Conservation (phyloP, 2,797 vertebrate genomes). For the Catamblyrhynchus diadema region DNA sequence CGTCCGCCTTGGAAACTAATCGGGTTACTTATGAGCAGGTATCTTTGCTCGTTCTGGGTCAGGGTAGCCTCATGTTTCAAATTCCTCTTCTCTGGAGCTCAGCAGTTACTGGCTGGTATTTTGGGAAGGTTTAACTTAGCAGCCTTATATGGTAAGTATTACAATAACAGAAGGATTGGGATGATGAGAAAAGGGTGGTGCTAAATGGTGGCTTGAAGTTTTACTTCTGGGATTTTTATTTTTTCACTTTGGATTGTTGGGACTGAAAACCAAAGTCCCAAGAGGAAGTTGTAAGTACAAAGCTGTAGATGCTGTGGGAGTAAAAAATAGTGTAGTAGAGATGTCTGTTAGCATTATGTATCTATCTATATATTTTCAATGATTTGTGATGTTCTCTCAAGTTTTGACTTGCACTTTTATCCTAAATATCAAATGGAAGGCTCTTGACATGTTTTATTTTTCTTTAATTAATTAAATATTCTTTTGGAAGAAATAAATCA, state of each 20-base stretch:
- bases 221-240: not conserved
- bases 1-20: not conserved
- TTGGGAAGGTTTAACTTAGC: not conserved
- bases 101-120: not conserved
- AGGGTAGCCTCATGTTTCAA: not conserved
- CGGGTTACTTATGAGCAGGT: not conserved
- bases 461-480: not conserved
- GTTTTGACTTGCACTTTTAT: not conserved
- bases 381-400: not conserved
- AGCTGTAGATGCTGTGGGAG: not conserved
- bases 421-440: not conserved
- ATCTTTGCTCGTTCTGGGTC: not conserved
- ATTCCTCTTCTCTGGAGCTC: not conserved
- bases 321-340: not conserved
- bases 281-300: not conserved
- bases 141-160: not conserved
- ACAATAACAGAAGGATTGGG: not conserved
- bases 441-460: not conserved
- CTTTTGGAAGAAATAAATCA: not conserved
- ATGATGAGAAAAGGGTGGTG: not conserved
- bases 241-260: not conserved
- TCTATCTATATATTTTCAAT: not conserved
- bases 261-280: not conserved
- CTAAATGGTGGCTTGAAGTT: not conserved
- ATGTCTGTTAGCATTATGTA: not conserved